Conservation (phyloP, 2,113 vertebrate genomes). For the Diadophis punctatus region DNA sequence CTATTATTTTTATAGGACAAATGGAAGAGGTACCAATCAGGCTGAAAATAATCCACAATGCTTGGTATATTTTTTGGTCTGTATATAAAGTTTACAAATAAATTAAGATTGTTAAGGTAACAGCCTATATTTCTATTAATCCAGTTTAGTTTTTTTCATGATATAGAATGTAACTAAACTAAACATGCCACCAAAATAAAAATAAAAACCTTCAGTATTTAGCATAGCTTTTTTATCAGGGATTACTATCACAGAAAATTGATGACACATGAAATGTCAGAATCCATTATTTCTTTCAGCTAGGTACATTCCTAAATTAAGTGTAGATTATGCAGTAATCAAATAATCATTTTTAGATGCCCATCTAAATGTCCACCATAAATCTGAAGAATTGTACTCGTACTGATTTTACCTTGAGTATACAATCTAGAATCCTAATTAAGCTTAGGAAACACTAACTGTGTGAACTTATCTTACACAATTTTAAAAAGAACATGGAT, state of each 20-base stretch:
- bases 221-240: neutral
- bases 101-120: neutral
- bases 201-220: neutral
- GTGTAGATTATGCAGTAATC: neutral
- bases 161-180: neutral
- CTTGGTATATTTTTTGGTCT: neutral
- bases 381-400: neutral
- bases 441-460: neutral
- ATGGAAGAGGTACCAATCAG: neutral
- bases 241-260: neutral
- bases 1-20: neutral
- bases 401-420: neutral
- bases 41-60: neutral
- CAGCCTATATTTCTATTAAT: neutral
- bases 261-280: neutral
- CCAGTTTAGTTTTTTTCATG: neutral
- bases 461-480: neutral
- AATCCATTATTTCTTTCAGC: neutral
- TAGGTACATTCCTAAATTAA: neutral
- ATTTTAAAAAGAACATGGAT: neutral
- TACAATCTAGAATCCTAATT: neutral
- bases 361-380: neutral
- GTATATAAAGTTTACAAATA: slow-evolving; percentile 9
- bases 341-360: neutral
- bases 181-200: neutral